Base-by-base conservation (phyloP, 1,140 invertebrate genomes). In the Onthophagus taurus region DNA sequence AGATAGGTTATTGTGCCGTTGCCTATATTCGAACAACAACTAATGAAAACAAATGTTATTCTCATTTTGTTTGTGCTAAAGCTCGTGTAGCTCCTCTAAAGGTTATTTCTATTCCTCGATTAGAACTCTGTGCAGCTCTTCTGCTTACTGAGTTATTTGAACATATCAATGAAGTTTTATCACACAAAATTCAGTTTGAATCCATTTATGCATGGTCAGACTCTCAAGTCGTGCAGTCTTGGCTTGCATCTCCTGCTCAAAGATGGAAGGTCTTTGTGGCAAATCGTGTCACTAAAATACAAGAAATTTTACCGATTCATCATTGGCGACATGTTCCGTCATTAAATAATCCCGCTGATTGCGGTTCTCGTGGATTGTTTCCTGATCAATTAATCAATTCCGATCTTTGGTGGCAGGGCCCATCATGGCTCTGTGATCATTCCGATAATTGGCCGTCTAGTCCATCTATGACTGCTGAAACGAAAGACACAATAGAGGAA, bases 321-420 rank as follows among this genome's bases (percentile, higher is more conserved):
- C 31, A 16, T 12, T 33, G 31, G 31, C 31, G 31, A 14, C 31
- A 33, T 13, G 58, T 62, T 11, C 16, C 29, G 16, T 47, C 47
- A 2, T 8, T 49, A 14, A 29, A 52, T 8, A 61, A 60, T 34
- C 55, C 59, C 3, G 60, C 55, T 7, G 59, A 62, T 47, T 18
- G 51, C 2, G 3, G 55, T 6, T 55, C 58, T 1, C 19, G 57
- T 26, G 58, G 54, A 7, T 29, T 47, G 9, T 16, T 19, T 7
- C 44, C 56, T 3, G 13, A 37, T n/a, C 13, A 51, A 13, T 36
- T 53, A 9, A 19, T 26, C 21, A 9, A 44, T 8, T 42, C 47
- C 12, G 31, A 33, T n/a, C 20, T 43, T 7, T 50, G 50, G 31
- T 60, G 52, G 52, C 42, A 36, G 29, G 35, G 43, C 13, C 37